Evolutionary conservation across 92 coral and sea anemone species (phyloP), one percentile per base, ranked within the genome.

Genomic region (Actinostola sp.): DNA sequence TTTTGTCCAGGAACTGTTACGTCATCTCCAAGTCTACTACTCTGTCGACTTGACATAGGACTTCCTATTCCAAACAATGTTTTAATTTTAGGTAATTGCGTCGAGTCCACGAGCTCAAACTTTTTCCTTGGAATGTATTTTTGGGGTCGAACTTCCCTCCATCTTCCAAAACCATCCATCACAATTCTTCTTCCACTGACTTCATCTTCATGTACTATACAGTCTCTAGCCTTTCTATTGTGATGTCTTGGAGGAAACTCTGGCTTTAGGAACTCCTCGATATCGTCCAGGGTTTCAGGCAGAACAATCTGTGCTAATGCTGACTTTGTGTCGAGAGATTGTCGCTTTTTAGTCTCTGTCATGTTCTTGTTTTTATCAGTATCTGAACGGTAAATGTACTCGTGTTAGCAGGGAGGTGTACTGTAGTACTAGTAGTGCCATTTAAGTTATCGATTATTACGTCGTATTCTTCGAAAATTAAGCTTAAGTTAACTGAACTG

Each of bases 151-250:
- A 93, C 77, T 53, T 93, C 98, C 30, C 97, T 83, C 98, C 98
- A 93, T 76, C 92, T 79, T 15, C 98, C 98, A 70, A 88, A 87
- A 1, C 98, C 97, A 66, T 93, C 98, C 67, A 82, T 86, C 16
- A 90, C 98, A 46, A 93, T 93, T 38, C 89, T 80, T 78, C 97
- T 60, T 41, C 88, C 77, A 17, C 35, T 36, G 63, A 48, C 79
- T 34, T 39, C 43, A 9, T 49, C 60, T 17, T 66, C 71, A 21
- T 51, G 72, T 12, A 69, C 65, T 20, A 15, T 13, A 52, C 70
- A 48, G 29, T 57, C 49, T 38, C 13, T 51, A 2, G 42, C 30
- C 17, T 15, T 57, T 43, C 61, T 31, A 12, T 13, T 41, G 15
- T 57, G 66, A 25, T 72, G 12, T 50, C 63, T 86, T 46, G 80